These are phyloP conservation scores for Pteropus rufus DNA, from an alignment of 2,797 vertebrate genomes.

Conservation along the genomic window DNA sequence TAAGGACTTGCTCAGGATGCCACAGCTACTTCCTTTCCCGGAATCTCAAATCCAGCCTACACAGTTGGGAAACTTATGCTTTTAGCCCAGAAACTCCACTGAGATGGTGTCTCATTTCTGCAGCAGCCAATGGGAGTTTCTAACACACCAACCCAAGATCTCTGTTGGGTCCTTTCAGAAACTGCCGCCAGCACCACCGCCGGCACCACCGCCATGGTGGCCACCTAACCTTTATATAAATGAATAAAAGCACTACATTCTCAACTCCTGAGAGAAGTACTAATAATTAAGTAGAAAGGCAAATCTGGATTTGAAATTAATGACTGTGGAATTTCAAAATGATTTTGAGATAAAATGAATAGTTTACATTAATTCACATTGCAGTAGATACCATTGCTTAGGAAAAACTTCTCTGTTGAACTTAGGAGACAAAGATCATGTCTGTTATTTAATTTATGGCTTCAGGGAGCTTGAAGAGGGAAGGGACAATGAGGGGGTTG, in stretches of 20 bases:
- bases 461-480: not conserved
- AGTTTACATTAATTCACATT: constrained; percentile 18
- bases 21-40: not conserved
- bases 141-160: not conserved
- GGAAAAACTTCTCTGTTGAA: not conserved
- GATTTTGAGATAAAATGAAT: constrained; percentile 52
- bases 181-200: not conserved
- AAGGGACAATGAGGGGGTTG: not conserved
- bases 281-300: constrained; percentile 22
- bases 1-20: not conserved
- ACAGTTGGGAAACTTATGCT: not conserved
- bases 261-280: not conserved
- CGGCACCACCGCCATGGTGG: rapidly evolving
- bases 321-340: constrained; percentile 35
- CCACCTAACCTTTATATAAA: not conserved
- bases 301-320: constrained; percentile 61
- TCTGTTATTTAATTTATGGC: not conserved
- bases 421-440: constrained; percentile 20
- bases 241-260: not conserved
- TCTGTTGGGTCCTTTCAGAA: not conserved
- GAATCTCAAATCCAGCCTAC: not conserved
- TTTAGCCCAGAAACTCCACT: not conserved
- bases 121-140: not conserved
- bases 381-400: not conserved
- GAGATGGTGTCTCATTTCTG: not conserved